A percentile compares a stretch with the other conserved stretches of the same genome.
phyloP scores from a whole-genome alignment of 2,113 vertebrate genomes.

The Guaruba guarouba region DNA sequence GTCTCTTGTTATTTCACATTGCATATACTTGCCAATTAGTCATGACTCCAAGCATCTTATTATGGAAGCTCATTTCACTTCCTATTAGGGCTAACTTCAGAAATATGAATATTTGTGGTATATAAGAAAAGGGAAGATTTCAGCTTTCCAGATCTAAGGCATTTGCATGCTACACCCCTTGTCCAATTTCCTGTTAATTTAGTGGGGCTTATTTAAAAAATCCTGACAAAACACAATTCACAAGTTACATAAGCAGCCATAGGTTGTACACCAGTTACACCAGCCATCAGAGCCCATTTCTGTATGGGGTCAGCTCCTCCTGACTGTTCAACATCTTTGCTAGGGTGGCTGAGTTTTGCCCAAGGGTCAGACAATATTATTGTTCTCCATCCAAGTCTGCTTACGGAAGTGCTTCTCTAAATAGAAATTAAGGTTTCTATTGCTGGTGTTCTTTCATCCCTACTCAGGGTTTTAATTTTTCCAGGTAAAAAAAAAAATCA shows the following conservation, averaged over 20 bases:
- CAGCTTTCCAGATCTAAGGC: neutral
- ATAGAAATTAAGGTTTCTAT: neutral
- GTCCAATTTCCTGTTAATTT: neutral
- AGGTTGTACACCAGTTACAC: accelerated
- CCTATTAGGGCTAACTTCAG: neutral
- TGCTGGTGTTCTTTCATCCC: neutral
- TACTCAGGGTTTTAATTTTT: neutral
- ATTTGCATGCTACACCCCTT: neutral
- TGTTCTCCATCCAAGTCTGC: neutral
- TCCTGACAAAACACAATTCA: accelerated
- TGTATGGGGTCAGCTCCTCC: accelerated
- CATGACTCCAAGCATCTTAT: neutral
- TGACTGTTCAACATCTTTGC: accelerated
- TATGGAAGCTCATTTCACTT: neutral
- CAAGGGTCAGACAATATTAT: neutral
- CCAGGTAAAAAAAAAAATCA: neutral
- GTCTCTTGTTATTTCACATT: neutral
- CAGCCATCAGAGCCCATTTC: neutral
- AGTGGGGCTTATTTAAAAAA: neutral
- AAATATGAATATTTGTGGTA: neutral
- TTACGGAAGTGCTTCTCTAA: neutral
- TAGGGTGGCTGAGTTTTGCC: neutral
- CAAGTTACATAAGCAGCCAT: neutral
- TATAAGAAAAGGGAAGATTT: neutral
- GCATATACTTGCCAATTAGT: neutral